Conservation (phyloP, 1,140 invertebrate species). For the Varroa destructor region DNA sequence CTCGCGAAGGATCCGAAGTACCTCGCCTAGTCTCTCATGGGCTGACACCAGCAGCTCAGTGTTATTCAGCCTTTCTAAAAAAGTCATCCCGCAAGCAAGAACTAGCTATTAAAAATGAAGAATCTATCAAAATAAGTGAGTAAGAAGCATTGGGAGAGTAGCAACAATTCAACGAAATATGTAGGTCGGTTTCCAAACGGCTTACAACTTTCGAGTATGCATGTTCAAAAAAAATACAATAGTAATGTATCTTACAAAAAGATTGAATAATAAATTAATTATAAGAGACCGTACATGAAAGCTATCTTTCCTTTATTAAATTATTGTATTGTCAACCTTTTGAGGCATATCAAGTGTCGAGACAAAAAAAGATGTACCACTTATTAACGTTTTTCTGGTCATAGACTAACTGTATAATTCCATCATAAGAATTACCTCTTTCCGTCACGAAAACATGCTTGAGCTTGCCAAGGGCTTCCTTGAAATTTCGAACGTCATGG, state of each 20-base stretch:
- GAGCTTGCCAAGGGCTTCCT: conserved; percentile 44
- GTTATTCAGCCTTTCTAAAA: conserved; percentile 42
- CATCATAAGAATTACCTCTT: conserved; percentile 37
- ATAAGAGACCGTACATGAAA: no score
- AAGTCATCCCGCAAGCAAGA: conserved; percentile 31
- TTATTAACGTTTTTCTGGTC: neutral
- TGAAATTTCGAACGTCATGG: conserved; percentile 45
- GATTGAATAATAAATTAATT: no score
- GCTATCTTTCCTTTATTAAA: no score
- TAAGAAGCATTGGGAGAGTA: neutral
- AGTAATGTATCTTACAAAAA: no score
- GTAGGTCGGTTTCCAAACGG: no score
- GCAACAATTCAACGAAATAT: no score
- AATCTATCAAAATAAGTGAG: neutral
- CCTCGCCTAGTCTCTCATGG: conserved; percentile 46
- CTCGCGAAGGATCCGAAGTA: conserved; percentile 43
- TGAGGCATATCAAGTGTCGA: no score
- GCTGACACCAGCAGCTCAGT: conserved; percentile 39
- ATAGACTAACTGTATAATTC: neutral
- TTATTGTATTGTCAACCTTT: neutral
- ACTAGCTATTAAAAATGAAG: neutral
- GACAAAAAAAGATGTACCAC: neutral
- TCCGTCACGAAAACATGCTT: conserved; percentile 42
- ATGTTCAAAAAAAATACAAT: no score
- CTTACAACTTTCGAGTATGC: no score